Percentiles rank a stretch among this genome's conserved stretches.
These are phyloP conservation scores for Ichneumoninae sp. DNA, from an alignment of 2,888 invertebrate species.

Conservation along the genomic window DNA sequence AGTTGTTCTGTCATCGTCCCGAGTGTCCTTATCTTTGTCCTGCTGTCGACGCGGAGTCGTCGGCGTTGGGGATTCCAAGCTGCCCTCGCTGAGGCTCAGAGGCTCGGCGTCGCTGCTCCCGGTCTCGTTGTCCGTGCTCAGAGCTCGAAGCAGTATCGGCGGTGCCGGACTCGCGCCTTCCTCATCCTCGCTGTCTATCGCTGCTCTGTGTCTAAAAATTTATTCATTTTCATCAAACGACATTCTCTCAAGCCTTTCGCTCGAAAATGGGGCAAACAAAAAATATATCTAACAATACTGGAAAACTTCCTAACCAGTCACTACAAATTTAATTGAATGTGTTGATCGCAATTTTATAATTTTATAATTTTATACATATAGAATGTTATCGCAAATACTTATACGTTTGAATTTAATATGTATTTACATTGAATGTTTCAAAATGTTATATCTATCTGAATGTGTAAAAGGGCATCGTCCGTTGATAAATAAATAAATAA, in stretches of 20 bases:
- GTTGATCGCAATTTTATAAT: too few relatives aligned
- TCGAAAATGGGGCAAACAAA: conserved; percentile 68
- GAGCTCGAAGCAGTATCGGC: conserved; percentile 81
- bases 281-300: background rate
- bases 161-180: conserved; percentile 82
- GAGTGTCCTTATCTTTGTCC: conserved; percentile 86
- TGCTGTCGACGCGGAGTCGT: conserved; percentile 83
- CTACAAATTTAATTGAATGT: too few relatives aligned
- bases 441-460: too few relatives aligned
- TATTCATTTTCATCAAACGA: background rate
- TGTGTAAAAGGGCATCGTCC: too few relatives aligned
- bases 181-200: conserved; percentile 83
- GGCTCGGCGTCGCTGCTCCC: conserved; percentile 84
- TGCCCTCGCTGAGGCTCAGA: conserved; percentile 82
- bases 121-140: conserved; percentile 83
- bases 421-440: too few relatives aligned
- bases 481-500: too few relatives aligned
- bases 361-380: too few relatives aligned
- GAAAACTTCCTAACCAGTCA: too few relatives aligned
- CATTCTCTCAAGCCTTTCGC: background rate
- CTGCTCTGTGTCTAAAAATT: conserved; percentile 78
- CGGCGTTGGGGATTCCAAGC: conserved; percentile 83
- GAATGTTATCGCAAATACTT: too few relatives aligned
- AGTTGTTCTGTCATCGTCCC: conserved; percentile 91
- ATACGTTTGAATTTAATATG: too few relatives aligned